Evolutionary conservation across 1,140 invertebrate genomes (phyloP).

Genomic region (Cydia fagiglandana): DNA sequence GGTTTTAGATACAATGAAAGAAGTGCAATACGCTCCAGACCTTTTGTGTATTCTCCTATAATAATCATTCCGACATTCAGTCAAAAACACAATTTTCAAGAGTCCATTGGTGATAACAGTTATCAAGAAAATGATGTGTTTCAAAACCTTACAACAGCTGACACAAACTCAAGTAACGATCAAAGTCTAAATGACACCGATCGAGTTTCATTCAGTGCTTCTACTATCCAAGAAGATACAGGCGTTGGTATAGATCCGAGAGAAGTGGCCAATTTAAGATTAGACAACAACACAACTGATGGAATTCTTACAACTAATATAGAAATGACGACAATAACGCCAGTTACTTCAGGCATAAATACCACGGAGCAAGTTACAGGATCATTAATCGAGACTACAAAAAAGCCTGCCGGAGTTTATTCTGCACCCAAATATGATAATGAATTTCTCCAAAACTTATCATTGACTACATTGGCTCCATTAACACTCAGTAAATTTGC

Average conservation of each 20-base stretch:
- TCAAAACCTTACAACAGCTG: slow-evolving; percentile 4
- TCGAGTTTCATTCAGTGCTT: neutral
- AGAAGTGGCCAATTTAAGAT: slow-evolving; percentile 33
- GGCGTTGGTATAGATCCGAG: slow-evolving; percentile 41
- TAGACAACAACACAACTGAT: slow-evolving; percentile 13
- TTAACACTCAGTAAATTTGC: slow-evolving; percentile 22
- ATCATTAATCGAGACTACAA: slow-evolving; percentile 34
- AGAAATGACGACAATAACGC: slow-evolving; percentile 33
- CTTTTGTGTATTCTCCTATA: slow-evolving; percentile 51
- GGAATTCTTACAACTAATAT: slow-evolving; percentile 34
- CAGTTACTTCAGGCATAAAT: slow-evolving; percentile 21
- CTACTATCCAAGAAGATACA: neutral
- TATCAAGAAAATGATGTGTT: slow-evolving; percentile 30
- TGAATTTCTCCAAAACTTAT: slow-evolving; percentile 42
- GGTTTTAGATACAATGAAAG: slow-evolving; percentile 50
- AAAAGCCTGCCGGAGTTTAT: slow-evolving; percentile 41
- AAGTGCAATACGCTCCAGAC: slow-evolving; percentile 43
- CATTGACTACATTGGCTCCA: slow-evolving; percentile 42
- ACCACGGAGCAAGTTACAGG: slow-evolving; percentile 33
- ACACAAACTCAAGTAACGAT: slow-evolving; percentile 21
- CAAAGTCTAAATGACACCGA: neutral
- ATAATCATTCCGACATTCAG: slow-evolving; percentile 53
- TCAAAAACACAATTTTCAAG: slow-evolving; percentile 48
- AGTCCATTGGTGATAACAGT: slow-evolving; percentile 36
- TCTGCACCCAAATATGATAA: slow-evolving; percentile 51